Conservation (phyloP, 1,140 invertebrate species). For the Drosophila nikananu region DNA sequence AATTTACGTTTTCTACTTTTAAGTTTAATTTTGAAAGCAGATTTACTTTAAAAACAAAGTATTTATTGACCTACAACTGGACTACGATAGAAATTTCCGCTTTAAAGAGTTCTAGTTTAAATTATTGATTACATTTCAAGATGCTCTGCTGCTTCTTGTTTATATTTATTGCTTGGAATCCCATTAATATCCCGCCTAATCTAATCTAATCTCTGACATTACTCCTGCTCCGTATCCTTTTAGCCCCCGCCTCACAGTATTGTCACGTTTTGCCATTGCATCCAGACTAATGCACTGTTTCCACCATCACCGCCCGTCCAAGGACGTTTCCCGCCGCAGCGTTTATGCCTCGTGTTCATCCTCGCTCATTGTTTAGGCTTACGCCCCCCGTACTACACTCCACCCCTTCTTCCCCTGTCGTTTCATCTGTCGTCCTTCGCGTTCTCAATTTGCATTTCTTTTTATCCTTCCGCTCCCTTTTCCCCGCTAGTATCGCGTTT, state of each 20-base stretch:
- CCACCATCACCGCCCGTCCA: slow-evolving; percentile 14
- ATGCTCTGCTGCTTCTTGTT: too few species aligned
- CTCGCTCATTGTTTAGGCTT: slow-evolving; percentile 41
- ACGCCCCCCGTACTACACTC: slow-evolving; percentile 2
- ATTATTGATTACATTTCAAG: background rate
- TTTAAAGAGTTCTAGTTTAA: background rate
- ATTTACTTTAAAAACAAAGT: background rate
- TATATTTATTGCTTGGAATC: background rate
- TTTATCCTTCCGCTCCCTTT: slow-evolving; percentile 16
- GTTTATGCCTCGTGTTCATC: slow-evolving; percentile 37
- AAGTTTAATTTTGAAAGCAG: background rate
- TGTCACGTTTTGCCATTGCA: slow-evolving; percentile 6
- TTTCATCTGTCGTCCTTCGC: slow-evolving; percentile 32
- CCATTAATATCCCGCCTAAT: background rate
- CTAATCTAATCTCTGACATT: slow-evolving; percentile 3
- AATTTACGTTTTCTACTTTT: background rate
- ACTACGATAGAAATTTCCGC: background rate
- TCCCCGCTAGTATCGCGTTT: slow-evolving; percentile 15
- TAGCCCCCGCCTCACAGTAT: background rate
- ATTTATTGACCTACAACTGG: background rate
- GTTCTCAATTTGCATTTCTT: slow-evolving; percentile 70
- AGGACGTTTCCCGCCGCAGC: slow-evolving; percentile 21
- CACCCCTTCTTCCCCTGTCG: background rate
- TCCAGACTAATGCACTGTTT: slow-evolving; percentile 11
- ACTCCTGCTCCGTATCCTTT: slow-evolving; percentile 2